phyloP scores from a whole-genome alignment of 2,888 invertebrate species.

The Andrena camellia region DNA sequence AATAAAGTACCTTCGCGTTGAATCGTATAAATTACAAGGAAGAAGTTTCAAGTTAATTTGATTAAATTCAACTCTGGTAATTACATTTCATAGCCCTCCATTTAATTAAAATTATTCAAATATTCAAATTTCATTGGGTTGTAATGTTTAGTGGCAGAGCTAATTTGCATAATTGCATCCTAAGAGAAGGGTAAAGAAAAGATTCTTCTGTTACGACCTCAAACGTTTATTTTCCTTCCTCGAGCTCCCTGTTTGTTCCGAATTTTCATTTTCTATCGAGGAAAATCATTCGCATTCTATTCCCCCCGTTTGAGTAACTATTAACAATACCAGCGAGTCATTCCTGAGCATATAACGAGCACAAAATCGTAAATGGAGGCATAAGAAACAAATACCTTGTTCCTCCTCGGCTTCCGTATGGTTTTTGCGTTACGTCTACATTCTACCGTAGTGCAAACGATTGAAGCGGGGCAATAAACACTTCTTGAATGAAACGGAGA shows the following conservation, averaged over 20 bases:
- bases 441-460: background rate
- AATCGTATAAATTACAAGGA: too few relatives aligned
- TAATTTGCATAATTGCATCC: too few relatives aligned
- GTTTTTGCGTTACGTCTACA: constrained; percentile 10
- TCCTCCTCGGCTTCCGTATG: constrained; percentile 30
- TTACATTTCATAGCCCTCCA: too few relatives aligned
- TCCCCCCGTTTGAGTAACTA: constrained; percentile 59
- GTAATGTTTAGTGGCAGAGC: too few relatives aligned
- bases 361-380: constrained; percentile 44
- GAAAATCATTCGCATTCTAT: constrained; percentile 40
- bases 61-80: too few relatives aligned
- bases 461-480: background rate
- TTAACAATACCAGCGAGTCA: constrained; percentile 60
- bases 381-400: constrained; percentile 30
- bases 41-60: too few relatives aligned
- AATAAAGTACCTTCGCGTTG: background rate
- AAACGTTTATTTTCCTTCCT: constrained; percentile 32
- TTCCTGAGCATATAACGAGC: constrained; percentile 52
- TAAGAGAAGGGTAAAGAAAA: background rate
- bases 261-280: constrained; percentile 32
- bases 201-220: background rate
- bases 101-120: too few relatives aligned
- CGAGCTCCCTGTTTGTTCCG: constrained; percentile 9
- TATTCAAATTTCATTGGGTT: too few relatives aligned
- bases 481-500: background rate